phyloP scores from a whole-genome alignment of 2,797 vertebrate species.

The Epinephelus coioides region DNA sequence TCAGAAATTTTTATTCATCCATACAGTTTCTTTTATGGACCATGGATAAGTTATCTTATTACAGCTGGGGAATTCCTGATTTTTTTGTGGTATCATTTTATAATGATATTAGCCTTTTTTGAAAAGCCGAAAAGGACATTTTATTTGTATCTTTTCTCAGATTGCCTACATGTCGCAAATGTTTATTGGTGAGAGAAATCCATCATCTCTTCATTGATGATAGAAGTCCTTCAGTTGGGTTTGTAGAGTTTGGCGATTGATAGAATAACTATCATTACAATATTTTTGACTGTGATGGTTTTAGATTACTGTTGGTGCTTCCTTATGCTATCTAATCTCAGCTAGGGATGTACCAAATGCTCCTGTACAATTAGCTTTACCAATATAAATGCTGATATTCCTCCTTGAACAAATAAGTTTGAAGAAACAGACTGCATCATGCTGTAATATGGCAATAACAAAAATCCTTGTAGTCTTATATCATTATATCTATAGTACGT shows the following conservation, averaged over 20 bases:
- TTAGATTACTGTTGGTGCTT: background rate
- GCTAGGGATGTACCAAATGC: background rate
- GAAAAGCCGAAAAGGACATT: background rate
- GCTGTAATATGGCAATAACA: background rate
- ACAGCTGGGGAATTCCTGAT: background rate
- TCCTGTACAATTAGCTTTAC: background rate
- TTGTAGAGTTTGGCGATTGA: background rate
- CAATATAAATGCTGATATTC: background rate
- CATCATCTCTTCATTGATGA: background rate
- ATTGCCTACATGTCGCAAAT: background rate
- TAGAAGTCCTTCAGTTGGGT: background rate
- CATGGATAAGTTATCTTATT: conserved; percentile 14
- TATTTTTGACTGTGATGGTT: background rate
- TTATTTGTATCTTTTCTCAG: background rate
- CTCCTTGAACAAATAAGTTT: background rate
- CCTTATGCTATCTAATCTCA: background rate
- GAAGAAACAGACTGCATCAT: background rate
- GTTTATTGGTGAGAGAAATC: background rate
- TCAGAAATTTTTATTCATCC: conserved; percentile 7
- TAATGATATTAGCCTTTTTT: background rate
- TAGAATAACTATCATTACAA: background rate
- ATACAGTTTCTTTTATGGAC: conserved; percentile 19
- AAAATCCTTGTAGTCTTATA: background rate
- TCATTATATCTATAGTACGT: background rate
- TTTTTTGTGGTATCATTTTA: background rate